Evolutionary conservation across 2,113 vertebrate species (phyloP).

Genomic region (Gymnarchus niloticus): DNA sequence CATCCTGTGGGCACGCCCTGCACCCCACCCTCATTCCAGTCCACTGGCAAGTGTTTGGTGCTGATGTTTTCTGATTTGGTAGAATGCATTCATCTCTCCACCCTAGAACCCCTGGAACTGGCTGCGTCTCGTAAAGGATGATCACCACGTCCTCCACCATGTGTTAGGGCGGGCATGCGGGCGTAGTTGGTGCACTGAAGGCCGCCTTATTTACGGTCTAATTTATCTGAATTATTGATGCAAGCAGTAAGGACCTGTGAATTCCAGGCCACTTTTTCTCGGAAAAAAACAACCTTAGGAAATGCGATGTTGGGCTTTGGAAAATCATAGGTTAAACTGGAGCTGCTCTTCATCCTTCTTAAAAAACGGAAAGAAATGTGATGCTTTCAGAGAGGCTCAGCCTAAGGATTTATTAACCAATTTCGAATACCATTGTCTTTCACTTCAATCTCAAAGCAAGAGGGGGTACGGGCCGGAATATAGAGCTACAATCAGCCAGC

Average conservation of each 20-base stretch:
- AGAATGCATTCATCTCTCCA: not conserved
- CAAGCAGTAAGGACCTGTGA: slow-evolving; percentile 8
- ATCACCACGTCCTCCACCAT: slow-evolving; percentile 30
- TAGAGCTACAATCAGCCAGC: slow-evolving; percentile 83
- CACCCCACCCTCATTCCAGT: not conserved
- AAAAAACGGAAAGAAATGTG: slow-evolving; percentile 76
- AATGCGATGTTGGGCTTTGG: not conserved
- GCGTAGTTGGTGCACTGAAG: slow-evolving; percentile 26
- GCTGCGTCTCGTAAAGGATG: slow-evolving; percentile 43
- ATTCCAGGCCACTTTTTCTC: not conserved
- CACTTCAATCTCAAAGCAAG: slow-evolving; percentile 88
- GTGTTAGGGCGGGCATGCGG: slow-evolving; percentile 25
- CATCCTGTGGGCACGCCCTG: not conserved
- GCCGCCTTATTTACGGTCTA: slow-evolving; percentile 41
- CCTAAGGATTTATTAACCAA: slow-evolving; percentile 98
- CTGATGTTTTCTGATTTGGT: not conserved
- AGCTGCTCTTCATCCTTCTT: slow-evolving; percentile 67
- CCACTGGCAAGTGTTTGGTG: not conserved
- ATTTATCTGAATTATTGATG: slow-evolving; percentile 46
- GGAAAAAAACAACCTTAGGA: not conserved
- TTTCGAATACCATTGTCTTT: slow-evolving; percentile 99
- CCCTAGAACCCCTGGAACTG: slow-evolving; percentile 22
- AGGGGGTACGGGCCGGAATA: slow-evolving; percentile 82
- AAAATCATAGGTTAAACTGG: slow-evolving; percentile 58
- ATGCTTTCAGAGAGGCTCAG: slow-evolving; percentile 76